Evolutionary conservation across 1,140 invertebrate genomes (phyloP), one percentile per base, ranked within the genome.

Genomic region (Diploscapter pachys): DNA sequence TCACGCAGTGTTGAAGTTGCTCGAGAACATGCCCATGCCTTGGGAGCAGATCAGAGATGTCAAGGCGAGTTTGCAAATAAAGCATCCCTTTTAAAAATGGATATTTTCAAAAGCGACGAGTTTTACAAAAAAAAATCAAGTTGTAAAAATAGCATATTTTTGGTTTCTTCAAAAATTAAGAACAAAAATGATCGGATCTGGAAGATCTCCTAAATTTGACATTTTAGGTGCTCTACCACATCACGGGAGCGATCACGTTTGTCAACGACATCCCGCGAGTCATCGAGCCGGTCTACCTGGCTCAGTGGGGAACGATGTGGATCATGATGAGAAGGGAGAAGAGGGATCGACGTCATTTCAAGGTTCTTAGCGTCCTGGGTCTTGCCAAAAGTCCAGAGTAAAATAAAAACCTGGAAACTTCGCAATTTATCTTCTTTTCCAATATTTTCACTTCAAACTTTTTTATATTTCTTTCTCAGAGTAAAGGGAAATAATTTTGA

Each of bases 1-100:
- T 3, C 97, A 99, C 90, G 96, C 97, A 49, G 95, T 99, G 0
- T 91, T 99, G 88, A 99, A 99, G 85, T 89, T 99, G 0, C 86
- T 99, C 73, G 96, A 99, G 88, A 99, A 99, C 85, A 99, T 99
- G 96, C 97, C 97, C 0, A 99, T 99, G 96, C 97, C 97, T 2
- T 99, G 97, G 97, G 97, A 99, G 88, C 96, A 99, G 88, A 99
- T 99, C 78, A 88, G 96, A 80, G 96, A 99, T 89, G 94, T 98
- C 0, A 93, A 94, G 87, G 95, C 70, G 31, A 31, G 31, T 31
- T 31, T 31, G 31, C 31, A 31, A 31, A 13, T 5, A 13, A 48
- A 31, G 31, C 31, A 31, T 31, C 31, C 31, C 31, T 31, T 31
- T 31, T 31, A 31, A 31, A 31, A 31, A 31, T 31, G 31, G 31